A percentile compares a stretch with the other conserved stretches of the same genome.
Evolutionary conservation across 1,140 invertebrate genomes (phyloP).

Genomic region (Aphidius ervi): DNA sequence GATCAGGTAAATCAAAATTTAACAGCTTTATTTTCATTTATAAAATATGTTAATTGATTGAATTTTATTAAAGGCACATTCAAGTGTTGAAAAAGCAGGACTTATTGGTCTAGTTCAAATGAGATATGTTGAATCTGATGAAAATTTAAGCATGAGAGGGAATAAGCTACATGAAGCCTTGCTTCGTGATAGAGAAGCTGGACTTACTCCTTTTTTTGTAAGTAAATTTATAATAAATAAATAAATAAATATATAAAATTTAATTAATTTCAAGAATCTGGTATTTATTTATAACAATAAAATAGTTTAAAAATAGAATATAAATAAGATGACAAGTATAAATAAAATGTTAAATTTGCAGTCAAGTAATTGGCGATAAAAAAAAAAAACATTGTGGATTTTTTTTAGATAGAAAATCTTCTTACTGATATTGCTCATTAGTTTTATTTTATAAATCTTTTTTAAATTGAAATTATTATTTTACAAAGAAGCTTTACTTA

Average conservation of each 20-base stretch:
- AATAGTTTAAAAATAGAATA: too few species aligned
- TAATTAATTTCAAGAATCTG: background rate
- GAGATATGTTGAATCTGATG: constrained; percentile 85
- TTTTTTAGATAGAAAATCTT: constrained; percentile 10
- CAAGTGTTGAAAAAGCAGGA: constrained; percentile 94
- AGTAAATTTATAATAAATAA: constrained; percentile 47
- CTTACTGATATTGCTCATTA: constrained; percentile 3
- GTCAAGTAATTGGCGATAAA: constrained; percentile 13
- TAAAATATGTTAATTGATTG: background rate
- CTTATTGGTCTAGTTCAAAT: constrained; percentile 87
- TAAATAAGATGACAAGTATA: too few species aligned
- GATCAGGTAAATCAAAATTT: constrained; percentile 60
- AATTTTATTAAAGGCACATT: constrained; percentile 69
- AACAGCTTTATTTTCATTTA: constrained; percentile 1
- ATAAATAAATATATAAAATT: background rate
- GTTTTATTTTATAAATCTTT: too few species aligned
- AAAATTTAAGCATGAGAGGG: constrained; percentile 78
- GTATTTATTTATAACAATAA: too few species aligned
- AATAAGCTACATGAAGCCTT: constrained; percentile 76
- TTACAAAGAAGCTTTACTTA: too few species aligned
- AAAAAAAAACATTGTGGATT: background rate
- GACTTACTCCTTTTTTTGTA: constrained; percentile 93
- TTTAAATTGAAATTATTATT: too few species aligned
- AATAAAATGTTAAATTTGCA: background rate
- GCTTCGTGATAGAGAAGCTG: constrained; percentile 75